Evolutionary conservation across 2,888 invertebrate species (phyloP).

Genomic region (Zygothrica quintamaculata): DNA sequence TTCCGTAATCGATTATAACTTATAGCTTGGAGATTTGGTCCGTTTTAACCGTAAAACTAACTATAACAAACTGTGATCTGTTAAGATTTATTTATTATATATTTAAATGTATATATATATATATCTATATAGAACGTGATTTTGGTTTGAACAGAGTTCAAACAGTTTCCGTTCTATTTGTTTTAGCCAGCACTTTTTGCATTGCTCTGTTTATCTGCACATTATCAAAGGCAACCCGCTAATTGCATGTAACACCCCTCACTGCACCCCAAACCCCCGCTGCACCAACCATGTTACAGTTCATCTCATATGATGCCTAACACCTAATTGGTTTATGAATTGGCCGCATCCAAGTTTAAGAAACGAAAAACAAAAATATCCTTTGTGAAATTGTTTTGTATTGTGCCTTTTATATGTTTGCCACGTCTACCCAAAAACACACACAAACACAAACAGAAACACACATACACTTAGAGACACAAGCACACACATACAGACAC

Average conservation of each 20-base stretch:
- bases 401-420: conserved; percentile 50
- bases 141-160: too few species aligned
- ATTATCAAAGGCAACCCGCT: conserved; percentile 25
- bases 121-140: too few species aligned
- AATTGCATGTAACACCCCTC: conserved; percentile 45
- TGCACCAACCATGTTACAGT: conserved; percentile 1
- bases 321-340: conserved; percentile 60
- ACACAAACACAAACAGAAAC: conserved; percentile 16
- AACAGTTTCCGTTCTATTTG: too few species aligned
- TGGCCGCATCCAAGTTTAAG: conserved; percentile 51
- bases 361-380: conserved; percentile 11
- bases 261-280: neutral
- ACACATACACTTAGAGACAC: conserved; percentile 26
- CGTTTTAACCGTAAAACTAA: conserved; percentile 3
- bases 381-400: conserved; percentile 29
- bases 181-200: conserved; percentile 3
- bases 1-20: too few species aligned
- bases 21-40: neutral
- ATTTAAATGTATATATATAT: too few species aligned
- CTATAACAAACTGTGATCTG: too few species aligned
- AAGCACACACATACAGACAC: conserved; percentile 16
- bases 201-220: conserved; percentile 43
- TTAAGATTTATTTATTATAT: too few species aligned
- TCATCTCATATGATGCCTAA: conserved; percentile 13
- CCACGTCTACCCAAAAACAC: conserved; percentile 38